Base-by-base conservation (phyloP, 2,797 vertebrate genomes). In the Sciurus vulgaris region DNA sequence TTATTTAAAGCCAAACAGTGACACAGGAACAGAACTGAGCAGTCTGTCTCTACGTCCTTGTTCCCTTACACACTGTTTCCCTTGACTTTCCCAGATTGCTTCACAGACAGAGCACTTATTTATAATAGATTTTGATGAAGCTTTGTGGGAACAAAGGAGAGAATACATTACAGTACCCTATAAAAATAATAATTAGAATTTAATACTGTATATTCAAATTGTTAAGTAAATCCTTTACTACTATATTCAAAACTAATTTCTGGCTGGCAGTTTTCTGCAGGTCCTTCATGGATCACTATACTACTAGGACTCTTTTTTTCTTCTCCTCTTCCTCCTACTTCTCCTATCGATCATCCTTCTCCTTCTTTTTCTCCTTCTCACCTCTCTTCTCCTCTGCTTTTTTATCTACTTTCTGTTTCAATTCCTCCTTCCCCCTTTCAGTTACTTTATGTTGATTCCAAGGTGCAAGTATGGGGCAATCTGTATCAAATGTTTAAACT, bases 271-370 rank as follows among this genome's bases (percentile, higher is more conserved):
- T 85, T 76, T 89, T 77, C 67, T 81, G 33, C 13, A n/a, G 13
- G 13, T 15, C 7, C 4, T 4, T 54, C 7, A 18, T 8, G 4
- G 20, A n/a, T 82, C 28, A 3, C 33, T 65, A 0, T 35, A 17
- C n/a, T 17, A 1, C 56, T 51, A 9, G 41, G 20, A 33, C 18
- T 28, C 35, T n/a, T 30, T 61, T 49, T 14, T 59, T 65, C 15
- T 15, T 20, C 15, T 7, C 15, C 11, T 26, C 10, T 7, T 35
- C 18, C 9, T 5, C 63, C 17, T 24, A 41, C n/a, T 11, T 33
- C 35, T 15, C 18, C 24, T 33, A 14, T 11, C 13, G 10, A 28
- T 3, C 18, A 0, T 35, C 49, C 38, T 81, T 30, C 7, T 72
- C 8, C 35, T 72, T 12, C 20, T 24, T 41, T 14, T 44, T 10